Evolutionary conservation across 1,140 invertebrate species (phyloP), one percentile per base, ranked within the genome.

Genomic region (Halyomorpha halys): DNA sequence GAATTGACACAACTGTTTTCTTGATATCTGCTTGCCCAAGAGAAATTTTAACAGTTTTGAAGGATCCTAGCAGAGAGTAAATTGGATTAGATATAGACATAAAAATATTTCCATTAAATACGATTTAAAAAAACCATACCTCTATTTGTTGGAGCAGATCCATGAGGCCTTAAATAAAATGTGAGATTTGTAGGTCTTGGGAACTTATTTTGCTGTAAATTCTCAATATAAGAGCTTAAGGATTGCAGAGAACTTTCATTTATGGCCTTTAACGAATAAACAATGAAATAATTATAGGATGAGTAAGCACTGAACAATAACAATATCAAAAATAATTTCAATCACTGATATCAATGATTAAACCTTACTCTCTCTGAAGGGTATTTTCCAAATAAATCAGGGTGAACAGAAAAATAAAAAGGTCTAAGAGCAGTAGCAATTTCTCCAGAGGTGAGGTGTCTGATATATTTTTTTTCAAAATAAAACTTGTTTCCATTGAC

Each of bases 361-460:
- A 65, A 60, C 72, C 75, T 79, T 76, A 90, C 89, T 72, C 87
- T 83, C 79, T 94, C 89, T 71, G 82, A 83, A 45, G 94, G 94
- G 80, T 89, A 85, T 74, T 91, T 86, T 62, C 89, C 89, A 81
- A 97, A 97, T 44, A 96, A 76, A 77, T 97, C 94, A 16, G 94
- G 94, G 81, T 97, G 94, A 21, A 97, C 93, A 56, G 85, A 85
- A 76, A 97, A 96, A 75, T 94, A 96, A 74, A 97, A 96, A 2
- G 93, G 94, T 67, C 92, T 79, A 16, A 97, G 76, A 0, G 91
- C 93, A 18, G 89, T 86, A 5, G 90, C 86, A n/a, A 94, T 80
- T 79, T 94, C 89, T 25, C 83, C 83, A n/a, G 84, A 81, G 60
- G 82, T 83, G 11, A 86, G 69, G 47, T 71, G 67, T 53, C 75